Evolutionary conservation across 1,140 invertebrate species (phyloP).

Genomic region (Harlomillsia oculata): DNA sequence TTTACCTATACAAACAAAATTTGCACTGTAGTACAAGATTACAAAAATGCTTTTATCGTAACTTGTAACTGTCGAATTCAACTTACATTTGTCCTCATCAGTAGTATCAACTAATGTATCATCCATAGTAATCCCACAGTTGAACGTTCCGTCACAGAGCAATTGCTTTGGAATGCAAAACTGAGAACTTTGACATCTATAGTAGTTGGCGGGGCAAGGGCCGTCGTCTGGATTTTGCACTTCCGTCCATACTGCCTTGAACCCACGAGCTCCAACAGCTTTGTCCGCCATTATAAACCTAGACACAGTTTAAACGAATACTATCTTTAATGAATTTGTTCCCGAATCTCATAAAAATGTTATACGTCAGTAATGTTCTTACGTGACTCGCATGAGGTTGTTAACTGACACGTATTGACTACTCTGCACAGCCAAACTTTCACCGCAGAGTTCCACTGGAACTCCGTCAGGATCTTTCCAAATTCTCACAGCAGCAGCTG

Average conservation of each 20-base stretch:
- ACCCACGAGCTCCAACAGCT: slow-evolving; percentile 69
- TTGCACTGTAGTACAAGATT: too few species aligned
- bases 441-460: slow-evolving; percentile 80
- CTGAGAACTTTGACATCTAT: slow-evolving; percentile 54
- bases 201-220: slow-evolving; percentile 39
- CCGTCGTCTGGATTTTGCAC: slow-evolving; percentile 37
- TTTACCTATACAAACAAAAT: too few species aligned
- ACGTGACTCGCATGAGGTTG: slow-evolving; percentile 71
- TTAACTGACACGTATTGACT: slow-evolving; percentile 77
- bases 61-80: too few species aligned
- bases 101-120: slow-evolving; percentile 57
- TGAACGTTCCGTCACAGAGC: slow-evolving; percentile 64
- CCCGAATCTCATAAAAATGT: too few species aligned
- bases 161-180: slow-evolving; percentile 71
- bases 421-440: slow-evolving; percentile 57
- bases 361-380: too few species aligned
- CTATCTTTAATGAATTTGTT: too few species aligned
- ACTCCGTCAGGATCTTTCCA: slow-evolving; percentile 65
- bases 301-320: slow-evolving; percentile 37
- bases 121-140: slow-evolving; percentile 56
- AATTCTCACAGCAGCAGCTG: slow-evolving; percentile 75
- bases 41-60: too few species aligned
- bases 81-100: slow-evolving; percentile 75
- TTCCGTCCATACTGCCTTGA: slow-evolving; percentile 82
- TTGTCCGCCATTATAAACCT: slow-evolving; percentile 76